Conservation (phyloP, 2,113 vertebrate genomes). For the Guaruba guarouba region DNA sequence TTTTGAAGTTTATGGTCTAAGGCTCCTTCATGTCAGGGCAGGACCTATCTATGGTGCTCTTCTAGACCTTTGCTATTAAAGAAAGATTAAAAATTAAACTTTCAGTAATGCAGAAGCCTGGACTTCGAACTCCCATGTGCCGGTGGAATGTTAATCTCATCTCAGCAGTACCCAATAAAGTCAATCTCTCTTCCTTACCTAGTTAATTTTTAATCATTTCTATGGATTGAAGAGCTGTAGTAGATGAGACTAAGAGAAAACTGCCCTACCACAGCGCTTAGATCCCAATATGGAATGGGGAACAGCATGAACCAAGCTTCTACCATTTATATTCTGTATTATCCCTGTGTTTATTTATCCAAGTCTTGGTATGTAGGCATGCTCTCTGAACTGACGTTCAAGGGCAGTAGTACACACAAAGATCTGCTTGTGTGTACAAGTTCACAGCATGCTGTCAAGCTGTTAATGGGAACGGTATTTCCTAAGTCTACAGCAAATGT, state of each 20-base stretch:
- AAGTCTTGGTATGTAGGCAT: neutral
- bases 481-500: neutral
- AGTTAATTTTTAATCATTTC: conserved; percentile 54
- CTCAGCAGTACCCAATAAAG: neutral
- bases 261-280: neutral
- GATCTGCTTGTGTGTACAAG: neutral
- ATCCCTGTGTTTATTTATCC: neutral
- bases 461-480: neutral
- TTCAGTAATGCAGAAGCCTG: neutral
- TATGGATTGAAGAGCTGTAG: neutral
- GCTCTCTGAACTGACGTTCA: neutral
- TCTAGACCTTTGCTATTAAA: conserved; percentile 20
- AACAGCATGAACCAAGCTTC: neutral
- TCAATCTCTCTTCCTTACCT: conserved; percentile 22
- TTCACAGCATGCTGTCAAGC: neutral
- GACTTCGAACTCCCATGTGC: conserved; percentile 17
- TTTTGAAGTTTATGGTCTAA: neutral
- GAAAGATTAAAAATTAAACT: conserved; percentile 59
- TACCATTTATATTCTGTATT: neutral
- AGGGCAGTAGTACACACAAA: neutral
- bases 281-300: neutral
- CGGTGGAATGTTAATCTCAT: conserved; percentile 8
- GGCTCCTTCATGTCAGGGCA: neutral
- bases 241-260: neutral
- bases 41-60: neutral